Evolutionary conservation across 2,888 invertebrate species (phyloP), one percentile per base, ranked within the genome.

Genomic region (Tenthredo scrophulariae): DNA sequence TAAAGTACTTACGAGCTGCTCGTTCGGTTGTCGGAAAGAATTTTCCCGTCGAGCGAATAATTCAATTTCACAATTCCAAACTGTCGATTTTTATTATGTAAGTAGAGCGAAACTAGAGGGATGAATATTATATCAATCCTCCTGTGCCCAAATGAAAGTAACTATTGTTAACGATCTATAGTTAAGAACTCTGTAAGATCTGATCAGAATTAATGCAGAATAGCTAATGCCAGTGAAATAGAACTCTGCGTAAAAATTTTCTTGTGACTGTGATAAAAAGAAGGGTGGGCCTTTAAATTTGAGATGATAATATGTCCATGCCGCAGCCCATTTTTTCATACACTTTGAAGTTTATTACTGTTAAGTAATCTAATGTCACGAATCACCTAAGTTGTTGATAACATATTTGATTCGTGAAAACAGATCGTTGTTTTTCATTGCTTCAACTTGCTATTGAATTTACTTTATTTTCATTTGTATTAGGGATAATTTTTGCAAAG

Each of bases 91-190:
- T 29, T 29, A 15, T 18, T n/a, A 77, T 26, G 5, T 54, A 77
- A 77, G 40, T 54, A 77, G n/a, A 50, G 33, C 29, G 29, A 50
- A 50, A 29, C 29, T 7, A 33, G n/a, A 22, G 13, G n/a, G n/a
- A 22, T 74, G 40, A 43, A 10, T 22, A 13, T 54, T 77, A 54
- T 77, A 77, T 18, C 50, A 22, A 75, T 26, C 22, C 3, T 13
- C 40, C 3, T 33, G 26, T 50, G n/a, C 54, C 18, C 50, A 33
- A 54, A 77, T 77, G 77, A 54, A 77, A 77, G 77, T 77, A 77
- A 77, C n/a, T 29, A 50, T 54, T 18, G 50, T 77, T 54, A 80
- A 62, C 40, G 40, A 62, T 80, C 62, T 15, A 62, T 62, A 62
- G 26, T 80, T 40, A 15, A 62, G 37, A 80, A 62, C 37, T 58